Percentiles rank a stretch among this genome's conserved stretches.
phyloP scores from a whole-genome alignment of 2,888 invertebrate species.

The Eristalinus sepulchralis region DNA sequence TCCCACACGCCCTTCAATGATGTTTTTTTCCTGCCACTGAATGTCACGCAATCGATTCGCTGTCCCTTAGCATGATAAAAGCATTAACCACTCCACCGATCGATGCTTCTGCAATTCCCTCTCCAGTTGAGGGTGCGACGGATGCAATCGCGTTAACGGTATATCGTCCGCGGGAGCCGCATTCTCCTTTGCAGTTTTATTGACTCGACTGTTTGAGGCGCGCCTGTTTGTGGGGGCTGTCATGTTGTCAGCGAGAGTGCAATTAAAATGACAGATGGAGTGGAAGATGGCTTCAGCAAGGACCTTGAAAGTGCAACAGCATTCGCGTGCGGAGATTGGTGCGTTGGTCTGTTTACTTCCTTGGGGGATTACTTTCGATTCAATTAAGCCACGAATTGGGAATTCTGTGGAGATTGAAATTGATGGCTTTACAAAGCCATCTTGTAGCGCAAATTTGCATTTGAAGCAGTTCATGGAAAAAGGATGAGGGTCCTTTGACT shows the following conservation, averaged over 20 bases:
- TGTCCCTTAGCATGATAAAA: not conserved
- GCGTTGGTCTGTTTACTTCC: too few species aligned
- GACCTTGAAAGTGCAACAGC: too few species aligned
- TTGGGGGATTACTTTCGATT: too few species aligned
- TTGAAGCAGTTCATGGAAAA: too few species aligned
- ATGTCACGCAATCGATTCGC: not conserved
- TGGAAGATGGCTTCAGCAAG: not conserved
- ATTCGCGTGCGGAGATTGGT: too few species aligned
- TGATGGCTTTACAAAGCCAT: too few species aligned
- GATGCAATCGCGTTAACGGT: not conserved
- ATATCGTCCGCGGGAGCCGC: not conserved
- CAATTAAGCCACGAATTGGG: too few species aligned
- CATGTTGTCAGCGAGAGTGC: not conserved
- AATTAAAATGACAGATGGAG: not conserved
- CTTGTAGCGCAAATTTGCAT: too few species aligned
- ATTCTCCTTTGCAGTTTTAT: not conserved
- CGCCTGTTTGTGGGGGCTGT: not conserved
- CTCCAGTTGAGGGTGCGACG: too few species aligned
- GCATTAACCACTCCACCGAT: not conserved
- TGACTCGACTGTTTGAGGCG: not conserved
- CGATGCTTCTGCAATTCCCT: not conserved
- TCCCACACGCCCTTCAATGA: not conserved
- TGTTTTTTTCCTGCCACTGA: not conserved
- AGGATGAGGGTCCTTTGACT: too few species aligned
- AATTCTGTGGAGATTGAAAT: too few species aligned